A percentile compares a stretch with the other conserved stretches of the same genome.
phyloP scores from a whole-genome alignment of 1,140 invertebrate species.

The Camponotus pennsylvanicus region DNA sequence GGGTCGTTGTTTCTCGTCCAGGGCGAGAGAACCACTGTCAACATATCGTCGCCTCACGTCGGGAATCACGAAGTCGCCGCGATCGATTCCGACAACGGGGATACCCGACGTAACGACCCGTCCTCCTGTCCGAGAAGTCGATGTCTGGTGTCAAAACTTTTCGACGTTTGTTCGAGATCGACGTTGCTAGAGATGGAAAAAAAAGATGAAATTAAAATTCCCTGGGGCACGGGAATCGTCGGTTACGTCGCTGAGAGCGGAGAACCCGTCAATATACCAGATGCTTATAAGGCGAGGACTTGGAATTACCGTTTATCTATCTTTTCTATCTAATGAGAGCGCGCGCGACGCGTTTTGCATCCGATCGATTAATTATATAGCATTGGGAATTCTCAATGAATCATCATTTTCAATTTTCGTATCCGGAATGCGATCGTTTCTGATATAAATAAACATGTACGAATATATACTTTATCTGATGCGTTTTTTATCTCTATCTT shows the following conservation, averaged over 20 bases:
- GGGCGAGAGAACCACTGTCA: conserved; percentile 87
- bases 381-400: conserved; percentile 17
- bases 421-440: conserved; percentile 6
- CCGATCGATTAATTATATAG: conserved; percentile 11
- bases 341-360: background rate
- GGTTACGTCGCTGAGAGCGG: conserved; percentile 97
- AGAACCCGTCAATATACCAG: conserved; percentile 97
- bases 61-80: conserved; percentile 66
- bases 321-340: conserved; percentile 3
- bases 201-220: conserved; percentile 96
- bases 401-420: conserved; percentile 19
- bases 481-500: conserved; percentile 25
- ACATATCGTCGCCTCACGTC: conserved; percentile 71
- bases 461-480: conserved; percentile 10
- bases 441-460: background rate
- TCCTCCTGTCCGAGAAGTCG: conserved; percentile 81
- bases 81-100: conserved; percentile 47
- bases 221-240: conserved; percentile 96
- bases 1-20: conserved; percentile 97
- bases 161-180: conserved; percentile 96
- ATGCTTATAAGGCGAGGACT: conserved; percentile 95
- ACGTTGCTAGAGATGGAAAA: conserved; percentile 96
- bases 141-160: conserved; percentile 96
- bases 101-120: conserved; percentile 1
- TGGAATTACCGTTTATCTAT: conserved; percentile 7